Evolutionary conservation across 2,113 vertebrate genomes (phyloP), one percentile per base, ranked within the genome.

Genomic region (Sebastes fasciatus): DNA sequence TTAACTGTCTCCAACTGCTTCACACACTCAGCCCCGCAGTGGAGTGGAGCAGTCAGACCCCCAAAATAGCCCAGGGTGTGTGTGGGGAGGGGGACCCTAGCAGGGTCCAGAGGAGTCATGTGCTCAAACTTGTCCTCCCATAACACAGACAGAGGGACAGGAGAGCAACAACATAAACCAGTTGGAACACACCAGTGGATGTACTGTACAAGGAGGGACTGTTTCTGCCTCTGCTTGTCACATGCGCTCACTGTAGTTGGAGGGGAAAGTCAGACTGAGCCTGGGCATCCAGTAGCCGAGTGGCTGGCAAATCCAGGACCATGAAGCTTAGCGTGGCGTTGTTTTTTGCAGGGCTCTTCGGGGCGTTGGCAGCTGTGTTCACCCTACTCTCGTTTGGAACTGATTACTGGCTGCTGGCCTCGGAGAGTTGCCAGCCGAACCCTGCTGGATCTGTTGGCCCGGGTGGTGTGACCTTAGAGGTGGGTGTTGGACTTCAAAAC

Each of bases 331-430:
- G 95, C 0, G 94, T 99, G 64, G 97, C 96, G 1, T 93, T 97
- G 89, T 99, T 98, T 92, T 99, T 99, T 79, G 98, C 97, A 16
- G 97, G 98, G 58, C 93, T 99, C 52, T 99, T 99, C 60, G 98
- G 97, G 26, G 97, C 97, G 52, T 82, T 99, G 75, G 98, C 97
- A 0, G 94, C 96, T 81, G 94, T 97, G 51, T 95, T 98, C 57
- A 96, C 96, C 92, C 91, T 99, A 75, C 94, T 99, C 78, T 97
- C 98, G 0, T 99, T 99, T 94, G 98, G 98, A 94, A 98, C 97
- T 0, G 97, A 99, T 93, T 99, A 99, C 83, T 99, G 98, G 98
- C 97, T 99, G 85, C 93, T 99, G 82, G 97, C 94, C 66, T 96
- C 96, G 1, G 97, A 98, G 95, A 96, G 81, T 7, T 99, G 97